Conservation (phyloP, 2,113 vertebrate species). For the Psittacula cyanocephala region DNA sequence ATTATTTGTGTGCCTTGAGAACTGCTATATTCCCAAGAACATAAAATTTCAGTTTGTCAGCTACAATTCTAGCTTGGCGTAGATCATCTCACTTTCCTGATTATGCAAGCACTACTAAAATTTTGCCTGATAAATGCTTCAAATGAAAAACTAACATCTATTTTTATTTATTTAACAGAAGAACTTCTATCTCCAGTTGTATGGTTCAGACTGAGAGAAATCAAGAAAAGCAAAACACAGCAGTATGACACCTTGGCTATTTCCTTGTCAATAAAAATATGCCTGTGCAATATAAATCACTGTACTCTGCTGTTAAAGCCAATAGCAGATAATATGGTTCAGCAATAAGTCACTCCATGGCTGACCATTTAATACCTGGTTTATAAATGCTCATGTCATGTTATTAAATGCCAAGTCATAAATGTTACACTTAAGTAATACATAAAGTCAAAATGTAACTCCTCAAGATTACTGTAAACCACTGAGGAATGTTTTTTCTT, state of each 20-base stretch:
- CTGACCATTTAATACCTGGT: background rate
- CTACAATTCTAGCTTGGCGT: background rate
- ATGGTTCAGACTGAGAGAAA: background rate
- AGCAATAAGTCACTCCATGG: background rate
- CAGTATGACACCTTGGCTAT: background rate
- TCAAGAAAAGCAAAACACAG: background rate
- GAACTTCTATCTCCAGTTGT: background rate
- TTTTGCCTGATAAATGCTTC: background rate
- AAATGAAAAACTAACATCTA: background rate
- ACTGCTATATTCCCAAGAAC: background rate
- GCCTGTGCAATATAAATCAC: background rate
- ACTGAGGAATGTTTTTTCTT: background rate
- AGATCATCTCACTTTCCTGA: background rate
- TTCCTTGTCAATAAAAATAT: background rate
- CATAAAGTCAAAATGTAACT: background rate
- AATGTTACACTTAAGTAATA: background rate
- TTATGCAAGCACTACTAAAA: background rate
- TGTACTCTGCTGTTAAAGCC: background rate
- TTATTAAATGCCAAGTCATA: background rate
- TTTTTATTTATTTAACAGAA: background rate
- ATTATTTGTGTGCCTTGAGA: background rate
- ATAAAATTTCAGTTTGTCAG: background rate
- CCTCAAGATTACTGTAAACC: background rate
- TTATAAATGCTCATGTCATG: background rate
- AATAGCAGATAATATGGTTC: background rate